Conservation (phyloP, 2,113 vertebrate genomes). For the Carlito syrichta region DNA sequence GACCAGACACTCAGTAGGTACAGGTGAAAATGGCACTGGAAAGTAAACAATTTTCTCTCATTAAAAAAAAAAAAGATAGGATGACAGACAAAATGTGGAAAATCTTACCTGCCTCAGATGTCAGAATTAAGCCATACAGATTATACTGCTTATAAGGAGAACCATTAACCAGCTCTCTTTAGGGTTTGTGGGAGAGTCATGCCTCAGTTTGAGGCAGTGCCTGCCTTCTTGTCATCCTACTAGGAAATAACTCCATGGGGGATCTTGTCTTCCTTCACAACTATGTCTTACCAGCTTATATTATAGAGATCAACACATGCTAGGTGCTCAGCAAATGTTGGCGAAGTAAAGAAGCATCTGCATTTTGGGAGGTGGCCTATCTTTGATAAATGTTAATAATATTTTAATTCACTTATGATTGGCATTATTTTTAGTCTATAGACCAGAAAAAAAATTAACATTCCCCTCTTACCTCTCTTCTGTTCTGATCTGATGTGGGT, state of each 20-base stretch:
- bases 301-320: background rate
- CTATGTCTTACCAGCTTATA: background rate
- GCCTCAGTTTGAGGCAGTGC: background rate
- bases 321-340: background rate
- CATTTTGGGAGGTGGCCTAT: background rate
- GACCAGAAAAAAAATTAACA: background rate
- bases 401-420: background rate
- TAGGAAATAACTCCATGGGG: background rate
- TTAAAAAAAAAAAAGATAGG: background rate
- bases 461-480: background rate
- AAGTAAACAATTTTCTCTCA: conserved; percentile 43
- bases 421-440: background rate
- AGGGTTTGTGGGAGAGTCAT: background rate
- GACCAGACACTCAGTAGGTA: conserved; percentile 43
- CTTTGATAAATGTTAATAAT: background rate
- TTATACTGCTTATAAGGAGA: background rate
- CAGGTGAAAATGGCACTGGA: conserved; percentile 41
- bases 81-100: background rate
- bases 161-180: background rate
- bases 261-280: background rate
- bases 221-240: background rate
- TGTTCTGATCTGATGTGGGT: background rate
- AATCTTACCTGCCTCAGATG: background rate
- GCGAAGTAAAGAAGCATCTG: background rate
- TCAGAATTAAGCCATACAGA: background rate